Base-by-base conservation (phyloP, 2,797 vertebrate species). In the Hephaestus fuliginosus region DNA sequence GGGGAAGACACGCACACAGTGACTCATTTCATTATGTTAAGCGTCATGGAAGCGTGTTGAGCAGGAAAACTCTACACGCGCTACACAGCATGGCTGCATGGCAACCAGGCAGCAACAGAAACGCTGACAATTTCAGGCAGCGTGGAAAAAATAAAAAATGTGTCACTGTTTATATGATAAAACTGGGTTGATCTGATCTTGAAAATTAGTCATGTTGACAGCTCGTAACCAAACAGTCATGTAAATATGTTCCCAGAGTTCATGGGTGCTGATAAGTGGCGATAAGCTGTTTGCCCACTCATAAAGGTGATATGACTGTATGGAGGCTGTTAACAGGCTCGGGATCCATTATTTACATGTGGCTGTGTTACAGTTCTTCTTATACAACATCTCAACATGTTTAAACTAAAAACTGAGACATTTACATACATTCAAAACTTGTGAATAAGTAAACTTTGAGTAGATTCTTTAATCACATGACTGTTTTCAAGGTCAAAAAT, bases 1-100 rank as follows among this genome's bases (percentile, higher is more conserved):
- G 20, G 74, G 66, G 78, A 82, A 89, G 60, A 80, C 11, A 84
- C 25, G 65, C 25, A 84, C 25, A 67, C n/a, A 44, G 55, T 87
- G 87, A 90, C 58, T 90, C 85, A 86, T 81, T 74, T 90, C 65
- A 70, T 41, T 48, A 46, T 12, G 2, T 56, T 36, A 63, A 20
- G 41, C 1, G 18, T 44, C 25, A 69, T 33, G 6, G 55, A 71
- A 82, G 68, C 78, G 25, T 2, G 69, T 60, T 33, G 36, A 80
- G 55, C 70, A 83, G 77, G 71, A 82, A 81, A 36, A 6, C 3
- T 74, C 36, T 33, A 39, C 36, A 39, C 30, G 53, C 60, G n/a
- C 25, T 36, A 30, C 13, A 3, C 0, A 7, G n/a, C 3, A 6
- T 22, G 9, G 36, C 9, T 64, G 39, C 25, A 67, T 56, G 55